A percentile compares a stretch with the other conserved stretches of the same genome.
phyloP scores from a whole-genome alignment of 2,113 vertebrate species.

The Phyllopteryx taeniolatus region DNA sequence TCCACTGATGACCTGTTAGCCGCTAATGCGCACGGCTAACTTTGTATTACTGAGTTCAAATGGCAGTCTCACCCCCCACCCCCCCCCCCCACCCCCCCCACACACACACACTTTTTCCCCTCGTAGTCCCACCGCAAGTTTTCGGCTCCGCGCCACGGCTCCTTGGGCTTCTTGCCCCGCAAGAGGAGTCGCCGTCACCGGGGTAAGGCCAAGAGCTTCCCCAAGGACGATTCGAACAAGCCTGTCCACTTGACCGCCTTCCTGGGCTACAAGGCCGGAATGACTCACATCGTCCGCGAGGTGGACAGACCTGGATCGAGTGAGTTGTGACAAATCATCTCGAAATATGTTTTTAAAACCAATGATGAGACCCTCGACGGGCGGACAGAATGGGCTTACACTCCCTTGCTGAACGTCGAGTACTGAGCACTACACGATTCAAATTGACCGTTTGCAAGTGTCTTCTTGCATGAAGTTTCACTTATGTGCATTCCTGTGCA shows the following conservation, averaged over 20 bases:
- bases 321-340: constrained; percentile 62
- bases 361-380: constrained; percentile 78
- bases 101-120: too few species aligned
- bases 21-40: neutral
- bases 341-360: neutral
- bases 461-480: too few species aligned
- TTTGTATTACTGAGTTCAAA: neutral
- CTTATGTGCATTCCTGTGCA: constrained; percentile 35
- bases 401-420: constrained; percentile 78
- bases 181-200: constrained; percentile 91
- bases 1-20: neutral
- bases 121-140: constrained; percentile 97
- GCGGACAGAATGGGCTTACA: constrained; percentile 74
- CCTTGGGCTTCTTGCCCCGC: constrained; percentile 93
- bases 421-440: constrained; percentile 61
- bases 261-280: constrained; percentile 96
- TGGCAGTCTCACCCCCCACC: too few species aligned
- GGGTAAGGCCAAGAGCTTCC: constrained; percentile 98
- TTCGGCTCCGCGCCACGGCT: constrained; percentile 93
- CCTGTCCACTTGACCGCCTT: constrained; percentile 95
- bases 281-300: constrained; percentile 97
- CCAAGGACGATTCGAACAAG: constrained; percentile 90
- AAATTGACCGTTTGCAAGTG: neutral
- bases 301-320: constrained; percentile 96
- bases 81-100: too few species aligned